phyloP scores from a whole-genome alignment of 1,140 invertebrate species.

The Penaeus chinensis region DNA sequence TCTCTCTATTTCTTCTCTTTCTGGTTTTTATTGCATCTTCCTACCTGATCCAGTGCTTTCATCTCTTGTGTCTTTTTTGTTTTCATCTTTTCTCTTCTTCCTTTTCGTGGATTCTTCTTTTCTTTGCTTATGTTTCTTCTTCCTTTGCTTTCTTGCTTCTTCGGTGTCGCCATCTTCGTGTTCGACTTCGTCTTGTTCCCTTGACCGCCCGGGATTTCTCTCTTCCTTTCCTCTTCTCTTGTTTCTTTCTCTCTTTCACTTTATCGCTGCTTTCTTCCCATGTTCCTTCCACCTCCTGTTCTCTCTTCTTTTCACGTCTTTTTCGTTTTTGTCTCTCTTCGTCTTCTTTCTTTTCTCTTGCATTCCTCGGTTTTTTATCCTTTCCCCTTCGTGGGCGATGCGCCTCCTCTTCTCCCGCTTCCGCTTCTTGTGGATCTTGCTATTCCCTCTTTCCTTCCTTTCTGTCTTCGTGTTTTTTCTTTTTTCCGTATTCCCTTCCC shows the following conservation, averaged over 20 bases:
- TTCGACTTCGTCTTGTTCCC: neutral
- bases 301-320: neutral
- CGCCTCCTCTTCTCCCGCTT: neutral
- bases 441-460: neutral
- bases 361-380: neutral
- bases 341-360: neutral
- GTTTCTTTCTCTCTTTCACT: neutral
- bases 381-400: neutral
- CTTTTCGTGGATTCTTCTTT: too few species aligned
- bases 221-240: neutral
- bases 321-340: neutral
- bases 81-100: neutral
- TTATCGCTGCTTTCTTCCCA: neutral
- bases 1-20: neutral
- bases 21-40: neutral
- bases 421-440: neutral
- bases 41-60: slow-evolving; percentile 5
- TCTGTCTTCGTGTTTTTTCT: too few species aligned
- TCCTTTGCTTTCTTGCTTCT: neutral
- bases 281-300: too few species aligned
- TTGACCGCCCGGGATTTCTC: neutral
- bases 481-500: neutral
- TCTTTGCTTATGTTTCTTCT: too few species aligned
- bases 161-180: neutral
- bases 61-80: neutral